Percentiles rank a stretch among this genome's conserved stretches.
These are phyloP conservation scores for Condylura cristata DNA, from an alignment of 2,113 vertebrate species.

Conservation along the genomic window DNA sequence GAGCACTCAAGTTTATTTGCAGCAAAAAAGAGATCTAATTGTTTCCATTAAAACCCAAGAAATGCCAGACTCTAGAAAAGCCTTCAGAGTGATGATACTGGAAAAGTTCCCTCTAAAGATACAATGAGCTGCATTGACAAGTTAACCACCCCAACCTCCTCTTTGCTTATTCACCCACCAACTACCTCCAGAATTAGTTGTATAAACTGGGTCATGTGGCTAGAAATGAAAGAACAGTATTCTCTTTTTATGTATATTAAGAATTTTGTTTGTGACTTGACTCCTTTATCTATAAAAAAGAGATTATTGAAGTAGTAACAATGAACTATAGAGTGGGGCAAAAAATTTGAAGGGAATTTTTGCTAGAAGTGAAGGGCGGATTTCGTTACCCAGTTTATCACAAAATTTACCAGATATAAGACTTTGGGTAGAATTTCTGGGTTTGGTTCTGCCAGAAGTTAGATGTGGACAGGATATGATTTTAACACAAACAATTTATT, in stretches of 20 bases:
- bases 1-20: neutral
- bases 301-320: neutral
- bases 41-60: slow-evolving; percentile 15
- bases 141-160: rapidly evolving
- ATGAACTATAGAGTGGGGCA: neutral
- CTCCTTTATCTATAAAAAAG: neutral
- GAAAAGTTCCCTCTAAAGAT: neutral
- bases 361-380: neutral
- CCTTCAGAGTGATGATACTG: neutral
- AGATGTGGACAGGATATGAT: neutral
- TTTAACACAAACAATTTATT: slow-evolving; percentile 3
- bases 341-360: neutral
- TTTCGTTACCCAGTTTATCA: neutral
- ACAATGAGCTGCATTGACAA: neutral
- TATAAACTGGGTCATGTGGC: neutral
- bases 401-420: neutral
- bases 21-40: neutral
- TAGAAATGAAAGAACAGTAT: neutral
- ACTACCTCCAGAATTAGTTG: neutral
- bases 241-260: neutral
- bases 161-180: neutral
- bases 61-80: neutral
- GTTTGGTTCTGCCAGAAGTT: neutral
- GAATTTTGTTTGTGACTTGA: neutral
- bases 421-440: neutral